Evolutionary conservation across 1,140 invertebrate genomes (phyloP).

Genomic region (Helicoverpa zea): DNA sequence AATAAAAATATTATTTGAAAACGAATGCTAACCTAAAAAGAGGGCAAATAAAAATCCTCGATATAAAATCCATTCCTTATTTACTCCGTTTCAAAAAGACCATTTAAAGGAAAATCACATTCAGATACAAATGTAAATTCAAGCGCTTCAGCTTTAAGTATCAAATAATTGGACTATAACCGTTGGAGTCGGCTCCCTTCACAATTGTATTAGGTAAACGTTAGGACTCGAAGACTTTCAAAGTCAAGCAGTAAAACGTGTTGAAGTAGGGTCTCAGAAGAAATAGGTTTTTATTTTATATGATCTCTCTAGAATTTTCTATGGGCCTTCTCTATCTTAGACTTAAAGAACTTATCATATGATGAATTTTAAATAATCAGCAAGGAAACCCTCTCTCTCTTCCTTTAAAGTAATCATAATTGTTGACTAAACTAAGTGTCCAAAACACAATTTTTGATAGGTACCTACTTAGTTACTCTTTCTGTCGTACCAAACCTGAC

Average conservation of each 20-base stretch:
- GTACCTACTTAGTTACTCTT: too few relatives aligned
- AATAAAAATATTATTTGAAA: too few relatives aligned
- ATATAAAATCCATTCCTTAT: not conserved
- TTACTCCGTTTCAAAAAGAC: not conserved
- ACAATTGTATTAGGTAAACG: conserved; percentile 36
- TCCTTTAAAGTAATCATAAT: too few relatives aligned
- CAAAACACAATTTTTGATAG: too few relatives aligned
- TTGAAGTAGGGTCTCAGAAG: not conserved
- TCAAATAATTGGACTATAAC: conserved; percentile 28
- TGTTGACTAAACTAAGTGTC: not conserved
- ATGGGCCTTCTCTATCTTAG: not conserved
- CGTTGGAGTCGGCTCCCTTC: not conserved
- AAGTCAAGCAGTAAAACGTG: conserved; percentile 41
- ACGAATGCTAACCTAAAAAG: too few relatives aligned
- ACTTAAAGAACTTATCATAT: not conserved
- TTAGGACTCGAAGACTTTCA: conserved; percentile 27
- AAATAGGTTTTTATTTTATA: conserved; percentile 19
- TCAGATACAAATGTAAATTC: conserved; percentile 24
- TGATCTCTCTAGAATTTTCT: not conserved
- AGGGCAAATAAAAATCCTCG: not conserved
- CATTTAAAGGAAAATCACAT: not conserved
- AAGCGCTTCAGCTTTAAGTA: conserved; percentile 14
- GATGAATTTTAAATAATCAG: too few relatives aligned
- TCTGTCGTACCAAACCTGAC: not conserved
- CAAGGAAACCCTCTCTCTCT: too few relatives aligned